Evolutionary conservation across 2,113 vertebrate genomes (phyloP).

Genomic region (Mobula birostris): DNA sequence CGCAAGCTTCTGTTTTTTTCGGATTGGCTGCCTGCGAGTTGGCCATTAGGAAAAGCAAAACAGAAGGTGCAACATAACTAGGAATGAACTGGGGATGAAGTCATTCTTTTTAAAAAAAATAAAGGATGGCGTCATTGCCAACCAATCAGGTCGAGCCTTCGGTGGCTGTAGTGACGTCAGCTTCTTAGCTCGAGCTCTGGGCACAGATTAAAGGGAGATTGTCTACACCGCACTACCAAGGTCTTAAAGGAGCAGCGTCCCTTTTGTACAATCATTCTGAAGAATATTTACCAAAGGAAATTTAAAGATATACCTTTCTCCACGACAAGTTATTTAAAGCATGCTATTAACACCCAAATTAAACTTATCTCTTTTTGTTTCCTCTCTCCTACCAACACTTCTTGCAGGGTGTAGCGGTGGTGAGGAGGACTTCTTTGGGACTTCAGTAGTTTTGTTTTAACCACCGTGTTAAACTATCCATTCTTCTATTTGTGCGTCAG

Average conservation of each 20-base stretch:
- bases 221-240: not conserved
- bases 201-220: conserved; percentile 29
- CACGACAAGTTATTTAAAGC: not conserved
- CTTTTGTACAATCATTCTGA: not conserved
- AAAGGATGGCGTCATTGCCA: conserved; percentile 33
- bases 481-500: not conserved
- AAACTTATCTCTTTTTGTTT: no score
- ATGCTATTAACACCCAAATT: no score
- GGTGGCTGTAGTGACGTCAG: not conserved
- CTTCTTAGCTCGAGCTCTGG: not conserved
- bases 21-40: conserved; percentile 12
- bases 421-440: no score
- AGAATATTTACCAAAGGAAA: no score
- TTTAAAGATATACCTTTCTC: no score
- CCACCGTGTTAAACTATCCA: not conserved
- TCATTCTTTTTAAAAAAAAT: not conserved
- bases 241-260: not conserved
- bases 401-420: no score
- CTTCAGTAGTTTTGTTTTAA: not conserved
- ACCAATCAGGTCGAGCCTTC: not conserved
- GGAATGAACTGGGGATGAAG: conserved; percentile 29
- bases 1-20: not conserved
- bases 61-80: not conserved
- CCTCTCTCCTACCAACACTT: no score
- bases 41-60: conserved; percentile 17